A percentile compares a stretch with the other conserved stretches of the same genome.
Evolutionary conservation across 2,888 invertebrate species (phyloP).

Genomic region (Beris morrisii): DNA sequence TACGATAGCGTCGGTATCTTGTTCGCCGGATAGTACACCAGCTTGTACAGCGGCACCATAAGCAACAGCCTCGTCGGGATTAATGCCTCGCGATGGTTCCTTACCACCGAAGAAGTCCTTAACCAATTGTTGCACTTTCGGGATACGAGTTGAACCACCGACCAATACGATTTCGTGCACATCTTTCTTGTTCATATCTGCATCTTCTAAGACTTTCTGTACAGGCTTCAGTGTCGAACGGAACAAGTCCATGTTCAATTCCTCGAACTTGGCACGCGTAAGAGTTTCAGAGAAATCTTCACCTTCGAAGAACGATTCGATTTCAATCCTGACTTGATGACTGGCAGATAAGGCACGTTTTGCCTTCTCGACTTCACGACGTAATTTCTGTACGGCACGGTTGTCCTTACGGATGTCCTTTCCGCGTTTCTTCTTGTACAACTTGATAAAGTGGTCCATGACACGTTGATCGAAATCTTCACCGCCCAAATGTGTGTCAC

Average conservation of each 20-base stretch:
- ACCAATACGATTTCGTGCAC: constrained; percentile 98
- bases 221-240: constrained; percentile 94
- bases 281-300: constrained; percentile 98
- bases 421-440: constrained; percentile 98
- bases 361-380: constrained; percentile 97
- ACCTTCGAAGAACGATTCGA: constrained; percentile 97
- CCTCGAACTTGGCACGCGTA: constrained; percentile 98
- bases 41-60: constrained; percentile 99
- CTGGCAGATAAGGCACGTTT: constrained; percentile 90
- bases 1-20: constrained; percentile 95
- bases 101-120: constrained; percentile 97
- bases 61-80: constrained; percentile 98
- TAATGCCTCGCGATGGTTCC: constrained; percentile 96
- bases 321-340: constrained; percentile 97
- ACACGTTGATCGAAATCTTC: constrained; percentile 99
- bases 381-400: constrained; percentile 92
- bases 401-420: constrained; percentile 95
- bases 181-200: constrained; percentile 98
- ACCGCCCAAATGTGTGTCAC: constrained; percentile 97
- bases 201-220: constrained; percentile 94
- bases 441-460: constrained; percentile 98
- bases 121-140: constrained; percentile 92
- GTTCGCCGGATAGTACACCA: constrained; percentile 94
- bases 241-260: constrained; percentile 92
- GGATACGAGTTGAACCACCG: constrained; percentile 98